A percentile compares a stretch with the other conserved stretches of the same genome.
Conservation (phyloP, 2,888 invertebrate genomes). For the Polyommatus iphigenia region DNA sequence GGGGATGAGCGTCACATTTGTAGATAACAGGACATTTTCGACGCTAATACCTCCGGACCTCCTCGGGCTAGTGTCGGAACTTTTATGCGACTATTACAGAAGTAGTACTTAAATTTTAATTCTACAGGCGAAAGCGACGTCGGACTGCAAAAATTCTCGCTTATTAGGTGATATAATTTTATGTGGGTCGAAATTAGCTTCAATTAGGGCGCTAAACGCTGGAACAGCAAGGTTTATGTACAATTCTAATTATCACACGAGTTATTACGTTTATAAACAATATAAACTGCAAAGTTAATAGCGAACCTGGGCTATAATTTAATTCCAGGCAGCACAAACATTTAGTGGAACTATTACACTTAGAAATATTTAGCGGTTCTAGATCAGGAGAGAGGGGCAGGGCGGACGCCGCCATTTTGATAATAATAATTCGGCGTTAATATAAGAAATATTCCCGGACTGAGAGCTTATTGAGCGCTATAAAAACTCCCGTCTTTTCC, state of each 20-base stretch:
- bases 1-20: not conserved
- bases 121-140: not conserved
- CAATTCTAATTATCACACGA: not conserved
- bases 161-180: not conserved
- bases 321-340: not conserved
- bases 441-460: not conserved
- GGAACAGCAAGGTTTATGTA: not conserved
- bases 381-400: not conserved
- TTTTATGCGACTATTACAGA: slow-evolving; percentile 5
- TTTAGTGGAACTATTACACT: not conserved
- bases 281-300: not conserved
- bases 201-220: not conserved
- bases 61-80: slow-evolving; percentile 12
- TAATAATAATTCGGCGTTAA: not conserved
- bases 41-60: slow-evolving; percentile 10
- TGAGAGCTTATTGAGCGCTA: slow-evolving; percentile 16
- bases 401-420: not conserved
- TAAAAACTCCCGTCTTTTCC: slow-evolving; percentile 2
- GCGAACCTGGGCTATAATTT: not conserved
- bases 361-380: not conserved
- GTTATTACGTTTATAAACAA: not conserved
- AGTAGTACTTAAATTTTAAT: not conserved
- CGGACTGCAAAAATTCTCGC: not conserved
- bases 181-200: not conserved
- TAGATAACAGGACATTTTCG: slow-evolving; percentile 4